Conservation (phyloP, 1,140 invertebrate genomes). For the Papilio dardanus region DNA sequence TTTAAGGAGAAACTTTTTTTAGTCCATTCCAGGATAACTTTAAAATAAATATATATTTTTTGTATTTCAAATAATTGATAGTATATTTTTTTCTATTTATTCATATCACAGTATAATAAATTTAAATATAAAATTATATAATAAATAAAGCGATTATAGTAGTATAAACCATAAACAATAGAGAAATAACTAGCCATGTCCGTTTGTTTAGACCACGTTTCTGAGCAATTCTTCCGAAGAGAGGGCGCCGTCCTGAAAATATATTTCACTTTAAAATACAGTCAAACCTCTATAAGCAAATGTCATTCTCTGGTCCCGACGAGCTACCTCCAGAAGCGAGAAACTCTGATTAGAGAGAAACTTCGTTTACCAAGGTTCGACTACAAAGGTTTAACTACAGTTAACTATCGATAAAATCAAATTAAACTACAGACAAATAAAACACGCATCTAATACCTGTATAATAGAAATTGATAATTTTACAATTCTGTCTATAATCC, state of each 20-base stretch:
- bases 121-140: conserved; percentile 54
- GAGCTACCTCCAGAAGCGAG: too few species aligned
- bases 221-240: conserved; percentile 73
- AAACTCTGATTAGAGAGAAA: too few species aligned
- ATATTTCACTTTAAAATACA: conserved; percentile 42
- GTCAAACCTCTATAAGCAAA: too few species aligned
- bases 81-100: conserved; percentile 42
- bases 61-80: conserved; percentile 19
- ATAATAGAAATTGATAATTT: background rate
- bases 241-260: conserved; percentile 72
- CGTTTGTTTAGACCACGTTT: conserved; percentile 65
- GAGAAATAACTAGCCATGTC: conserved; percentile 54
- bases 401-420: too few species aligned
- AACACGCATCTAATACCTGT: too few species aligned
- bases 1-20: conserved; percentile 32
- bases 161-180: conserved; percentile 57
- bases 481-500: background rate
- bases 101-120: conserved; percentile 76
- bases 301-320: too few species aligned
- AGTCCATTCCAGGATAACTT: background rate
- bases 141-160: conserved; percentile 61
- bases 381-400: too few species aligned
- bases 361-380: too few species aligned
- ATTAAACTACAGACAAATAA: too few species aligned
- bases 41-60: conserved; percentile 22